Base-by-base conservation (phyloP, 2,888 invertebrate species). In the Axea sp. region DNA sequence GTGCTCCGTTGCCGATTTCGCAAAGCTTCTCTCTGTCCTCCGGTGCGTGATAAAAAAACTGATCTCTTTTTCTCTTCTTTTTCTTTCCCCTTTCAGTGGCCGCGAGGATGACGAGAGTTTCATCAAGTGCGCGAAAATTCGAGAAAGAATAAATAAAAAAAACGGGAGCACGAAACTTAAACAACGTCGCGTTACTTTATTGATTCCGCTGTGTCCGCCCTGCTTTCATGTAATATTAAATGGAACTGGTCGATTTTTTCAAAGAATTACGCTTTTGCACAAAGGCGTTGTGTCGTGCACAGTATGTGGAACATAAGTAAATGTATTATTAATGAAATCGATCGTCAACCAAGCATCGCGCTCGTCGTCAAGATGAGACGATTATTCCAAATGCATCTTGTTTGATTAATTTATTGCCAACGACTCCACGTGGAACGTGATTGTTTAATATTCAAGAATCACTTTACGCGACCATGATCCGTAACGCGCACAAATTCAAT, bases 201-300 rank as follows among this genome's bases (percentile, higher is more conserved):
- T 45, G 71, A 71, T 71, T 71, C 35, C 4, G 47, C 24, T 35
- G 43, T 59, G 51, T 59, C 35, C 53, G 51, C 35, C 30, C 60
- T 15, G 53, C 57, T 57, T 68, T 68, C 69, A 15, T 60, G 60
- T 31, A 60, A 60, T 69, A 60, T 60, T 69, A 53, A 60, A 69
- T 69, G 69, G 43, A 60, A 59, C 60, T 12, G 60, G 51, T 69
- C 60, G 69, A 69, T 69, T 60, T 55, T 69, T 60, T 69, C 60
- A 30, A 53, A 47, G 60, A 69, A 60, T 62, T 43, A 26, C 60
- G 69, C 53, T 68, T 68, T 49, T 49, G 26, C 28, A 45, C 19
- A 67, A 39, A 47, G 55, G 24, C 31, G 33, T n/a, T 33, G 31
- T 55, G 39, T 28, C 30, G 49, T 49, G 49, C 49, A 51, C 15